Conservation (phyloP, 1,140 invertebrate species). For the Drosophila sechellia region DNA sequence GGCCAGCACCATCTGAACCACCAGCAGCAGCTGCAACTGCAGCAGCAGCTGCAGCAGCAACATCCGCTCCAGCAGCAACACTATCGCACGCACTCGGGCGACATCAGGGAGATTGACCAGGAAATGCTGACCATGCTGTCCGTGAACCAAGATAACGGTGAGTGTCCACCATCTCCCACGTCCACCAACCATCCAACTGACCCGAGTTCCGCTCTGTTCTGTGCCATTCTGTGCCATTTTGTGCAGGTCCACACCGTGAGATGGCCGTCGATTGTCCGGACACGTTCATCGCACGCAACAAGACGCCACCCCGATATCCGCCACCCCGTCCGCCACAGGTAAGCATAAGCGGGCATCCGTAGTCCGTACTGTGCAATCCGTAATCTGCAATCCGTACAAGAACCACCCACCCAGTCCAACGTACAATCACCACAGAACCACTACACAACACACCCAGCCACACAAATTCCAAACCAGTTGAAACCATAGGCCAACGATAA, state of each 20-base stretch:
- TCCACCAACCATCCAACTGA: background rate
- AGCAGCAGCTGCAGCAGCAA: conserved; percentile 43
- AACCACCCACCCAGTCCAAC: background rate
- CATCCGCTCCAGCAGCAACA: conserved; percentile 60
- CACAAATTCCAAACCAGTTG: background rate
- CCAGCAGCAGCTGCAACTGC: conserved; percentile 43
- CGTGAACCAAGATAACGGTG: conserved; percentile 88
- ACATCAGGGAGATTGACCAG: conserved; percentile 86
- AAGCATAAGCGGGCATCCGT: conserved; percentile 44
- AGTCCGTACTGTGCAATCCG: background rate
- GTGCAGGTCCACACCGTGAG: conserved; percentile 93
- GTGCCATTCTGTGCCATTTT: background rate
- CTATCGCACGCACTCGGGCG: conserved; percentile 78
- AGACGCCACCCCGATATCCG: conserved; percentile 96
- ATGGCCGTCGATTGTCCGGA: conserved; percentile 99
- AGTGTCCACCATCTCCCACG: conserved; percentile 26
- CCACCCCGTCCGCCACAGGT: conserved; percentile 88
- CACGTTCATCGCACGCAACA: conserved; percentile 95
- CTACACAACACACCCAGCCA: conserved; percentile 9
- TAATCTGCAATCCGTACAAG: background rate
- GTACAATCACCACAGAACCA: background rate
- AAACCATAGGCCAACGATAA: background rate
- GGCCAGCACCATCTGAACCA: conserved; percentile 68
- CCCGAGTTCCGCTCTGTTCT: background rate
- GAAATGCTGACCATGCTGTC: conserved; percentile 90